Evolutionary conservation across 2,797 vertebrate genomes (phyloP).

Genomic region (Chanos chanos): DNA sequence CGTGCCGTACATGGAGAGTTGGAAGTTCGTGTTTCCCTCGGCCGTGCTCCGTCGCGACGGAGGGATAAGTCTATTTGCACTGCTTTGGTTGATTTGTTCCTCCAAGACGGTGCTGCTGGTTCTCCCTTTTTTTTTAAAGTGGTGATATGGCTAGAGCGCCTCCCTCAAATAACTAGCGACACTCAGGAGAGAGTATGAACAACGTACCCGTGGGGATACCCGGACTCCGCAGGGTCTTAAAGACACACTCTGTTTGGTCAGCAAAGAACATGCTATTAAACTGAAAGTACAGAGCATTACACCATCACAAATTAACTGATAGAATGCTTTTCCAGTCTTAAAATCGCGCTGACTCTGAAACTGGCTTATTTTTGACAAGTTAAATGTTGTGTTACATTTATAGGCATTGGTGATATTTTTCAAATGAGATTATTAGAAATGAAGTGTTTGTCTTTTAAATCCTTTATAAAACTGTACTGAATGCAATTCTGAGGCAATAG

Average conservation of each 20-base stretch:
- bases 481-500: too few relatives aligned
- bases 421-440: too few relatives aligned
- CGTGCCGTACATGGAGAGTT: conserved; percentile 62
- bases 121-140: conserved; percentile 68
- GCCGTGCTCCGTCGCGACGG: conserved; percentile 45
- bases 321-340: too few relatives aligned
- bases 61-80: conserved; percentile 53
- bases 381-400: too few relatives aligned
- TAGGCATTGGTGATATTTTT: too few relatives aligned
- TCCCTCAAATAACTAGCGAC: conserved; percentile 76
- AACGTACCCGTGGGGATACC: conserved; percentile 67
- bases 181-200: conserved; percentile 67
- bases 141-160: conserved; percentile 75
- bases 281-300: too few relatives aligned
- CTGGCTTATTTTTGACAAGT: too few relatives aligned
- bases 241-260: conserved; percentile 47
- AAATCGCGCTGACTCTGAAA: too few relatives aligned
- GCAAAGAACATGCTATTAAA: background rate
- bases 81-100: conserved; percentile 56
- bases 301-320: too few relatives aligned
- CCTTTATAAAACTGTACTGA: too few relatives aligned
- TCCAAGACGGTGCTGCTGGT: conserved; percentile 61
- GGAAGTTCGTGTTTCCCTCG: conserved; percentile 61
- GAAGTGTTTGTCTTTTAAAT: too few relatives aligned
- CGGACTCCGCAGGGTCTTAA: conserved; percentile 76